Base-by-base conservation (phyloP, 1,140 invertebrate species). In the Ceratina calcarata region DNA sequence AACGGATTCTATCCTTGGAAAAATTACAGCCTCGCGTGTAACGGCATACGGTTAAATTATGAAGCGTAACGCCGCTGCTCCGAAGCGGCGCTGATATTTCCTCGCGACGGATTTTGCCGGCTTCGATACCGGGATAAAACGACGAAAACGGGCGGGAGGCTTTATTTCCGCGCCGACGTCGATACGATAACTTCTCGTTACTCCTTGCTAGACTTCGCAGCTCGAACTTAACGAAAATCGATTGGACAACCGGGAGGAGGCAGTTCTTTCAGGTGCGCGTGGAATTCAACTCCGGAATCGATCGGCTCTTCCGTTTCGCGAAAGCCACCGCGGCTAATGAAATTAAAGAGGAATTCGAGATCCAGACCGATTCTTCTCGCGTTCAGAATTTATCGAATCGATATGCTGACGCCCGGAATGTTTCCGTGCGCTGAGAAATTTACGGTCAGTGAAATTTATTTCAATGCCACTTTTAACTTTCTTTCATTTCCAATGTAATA, bases 131-230 rank as follows among this genome's bases (percentile, higher is more conserved):
- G 67, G 45, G 27, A 78, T 55, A 70, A 71, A 71, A 53, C 20
- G 22, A 60, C 58, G n/a, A 15, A 24, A 53, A 69, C 67, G 45
- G 37, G 10, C 3, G 37, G 37, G 10, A 49, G 24, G 27, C 53
- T 62, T 16, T 65, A 72, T 78, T 72, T 45, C 68, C 49, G 60
- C 57, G 45, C 3, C 37, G 2, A 24, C n/a, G 53, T 22, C 75
- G 51, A 24, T 12, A 22, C 72, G 55, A 49, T 77, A 69, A 77
- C 66, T 77, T 61, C 37, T 70, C 74, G 74, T 69, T 77, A 61
- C 51, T 20, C 55, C 3, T 67, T 27, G 61, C 18, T 60, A 74
- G 49, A 74, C 6, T 15, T 68, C 8, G 37, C 64, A 13, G 0
- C 20, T 58, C 53, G 32, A 27, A 37, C 61, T 57, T 69, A 69